These are phyloP conservation scores for Drosophila trapezifrons DNA, from an alignment of 1,140 invertebrate genomes.

Conservation along the genomic window DNA sequence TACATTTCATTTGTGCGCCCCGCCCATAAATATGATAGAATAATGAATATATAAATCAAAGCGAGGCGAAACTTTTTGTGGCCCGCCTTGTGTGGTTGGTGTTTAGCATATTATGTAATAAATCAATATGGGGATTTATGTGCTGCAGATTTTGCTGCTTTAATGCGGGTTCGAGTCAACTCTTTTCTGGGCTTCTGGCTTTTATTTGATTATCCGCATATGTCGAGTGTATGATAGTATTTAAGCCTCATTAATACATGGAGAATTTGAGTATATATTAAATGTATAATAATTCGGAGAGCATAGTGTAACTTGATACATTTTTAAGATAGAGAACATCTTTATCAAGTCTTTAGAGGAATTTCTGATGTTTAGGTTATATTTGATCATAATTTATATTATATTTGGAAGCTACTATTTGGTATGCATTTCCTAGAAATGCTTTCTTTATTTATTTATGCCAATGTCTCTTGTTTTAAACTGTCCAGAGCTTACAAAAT, in stretches of 20 bases:
- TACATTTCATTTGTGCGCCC: slow-evolving; percentile 65
- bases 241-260: slow-evolving; percentile 13
- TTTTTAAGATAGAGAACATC: too few relatives aligned
- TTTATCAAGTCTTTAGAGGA: too few relatives aligned
- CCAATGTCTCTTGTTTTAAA: too few relatives aligned
- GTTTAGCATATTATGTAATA: slow-evolving; percentile 64
- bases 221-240: neutral
- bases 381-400: too few relatives aligned
- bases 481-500: too few relatives aligned
- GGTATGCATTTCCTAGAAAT: too few relatives aligned
- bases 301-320: too few relatives aligned
- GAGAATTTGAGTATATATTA: too few relatives aligned
- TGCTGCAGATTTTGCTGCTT: slow-evolving; percentile 3
- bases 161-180: slow-evolving; percentile 8
- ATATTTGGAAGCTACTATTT: too few relatives aligned
- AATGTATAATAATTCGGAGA: too few relatives aligned
- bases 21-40: slow-evolving; percentile 51
- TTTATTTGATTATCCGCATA: slow-evolving; percentile 5
- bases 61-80: slow-evolving; percentile 43
- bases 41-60: slow-evolving; percentile 75
- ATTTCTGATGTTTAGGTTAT: too few relatives aligned
- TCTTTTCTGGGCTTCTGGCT: slow-evolving; percentile 7
- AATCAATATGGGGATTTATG: slow-evolving; percentile 58
- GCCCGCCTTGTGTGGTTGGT: slow-evolving; percentile 33
- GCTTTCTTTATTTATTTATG: too few relatives aligned